Evolutionary conservation across 2,888 invertebrate genomes (phyloP).

Genomic region (Mesorhabditis spiculigera): DNA sequence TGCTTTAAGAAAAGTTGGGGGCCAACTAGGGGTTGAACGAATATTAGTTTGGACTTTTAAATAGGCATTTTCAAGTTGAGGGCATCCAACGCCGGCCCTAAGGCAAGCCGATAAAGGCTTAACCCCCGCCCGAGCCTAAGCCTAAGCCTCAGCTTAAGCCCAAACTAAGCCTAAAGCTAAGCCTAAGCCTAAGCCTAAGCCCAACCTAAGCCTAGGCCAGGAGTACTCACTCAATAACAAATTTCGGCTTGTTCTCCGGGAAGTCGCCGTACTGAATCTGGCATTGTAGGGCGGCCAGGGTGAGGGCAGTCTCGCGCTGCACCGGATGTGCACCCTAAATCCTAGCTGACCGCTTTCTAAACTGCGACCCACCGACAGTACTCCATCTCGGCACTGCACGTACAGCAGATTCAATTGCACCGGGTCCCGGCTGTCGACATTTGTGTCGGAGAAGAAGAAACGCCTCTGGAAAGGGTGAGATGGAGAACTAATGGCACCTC

Average conservation of each 20-base stretch:
- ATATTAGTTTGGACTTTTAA: too few relatives aligned
- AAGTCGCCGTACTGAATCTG: constrained; percentile 97
- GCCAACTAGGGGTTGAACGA: too few relatives aligned
- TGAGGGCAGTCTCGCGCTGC: constrained; percentile 83
- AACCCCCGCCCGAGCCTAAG: too few relatives aligned
- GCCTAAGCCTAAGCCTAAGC: not conserved
- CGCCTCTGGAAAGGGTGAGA: constrained; percentile 67
- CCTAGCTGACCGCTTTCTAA: not conserved
- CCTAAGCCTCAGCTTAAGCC: too few relatives aligned
- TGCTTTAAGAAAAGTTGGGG: too few relatives aligned
- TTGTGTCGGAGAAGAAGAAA: constrained; percentile 84
- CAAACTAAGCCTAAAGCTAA: not conserved
- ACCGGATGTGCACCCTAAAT: constrained; percentile 81
- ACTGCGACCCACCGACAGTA: constrained; percentile 71
- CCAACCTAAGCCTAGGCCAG: constrained; percentile 2
- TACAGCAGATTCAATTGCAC: constrained; percentile 91
- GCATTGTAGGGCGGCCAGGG: constrained; percentile 94
- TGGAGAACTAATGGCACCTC: too few relatives aligned
- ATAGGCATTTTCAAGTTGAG: too few relatives aligned
- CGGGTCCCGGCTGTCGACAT: constrained; percentile 92
- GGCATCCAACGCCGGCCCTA: too few relatives aligned
- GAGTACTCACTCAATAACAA: constrained; percentile 41
- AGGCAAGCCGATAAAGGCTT: too few relatives aligned
- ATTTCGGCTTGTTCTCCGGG: constrained; percentile 66
- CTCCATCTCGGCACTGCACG: constrained; percentile 95